These are phyloP conservation scores for Synodontis membranacea DNA, from an alignment of 2,113 vertebrate genomes.

Conservation along the genomic window DNA sequence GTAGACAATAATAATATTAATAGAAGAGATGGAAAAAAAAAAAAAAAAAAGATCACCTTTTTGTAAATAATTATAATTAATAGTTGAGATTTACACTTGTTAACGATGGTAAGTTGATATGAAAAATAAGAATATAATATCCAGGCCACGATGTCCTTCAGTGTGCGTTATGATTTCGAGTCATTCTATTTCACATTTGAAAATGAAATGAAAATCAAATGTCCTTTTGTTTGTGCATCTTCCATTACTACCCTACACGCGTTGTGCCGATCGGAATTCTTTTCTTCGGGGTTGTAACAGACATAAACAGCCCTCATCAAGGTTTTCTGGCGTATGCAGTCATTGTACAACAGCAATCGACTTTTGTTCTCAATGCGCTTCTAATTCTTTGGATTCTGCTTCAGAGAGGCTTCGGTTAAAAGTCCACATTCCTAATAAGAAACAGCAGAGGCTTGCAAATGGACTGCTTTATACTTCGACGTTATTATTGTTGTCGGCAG, in stretches of 20 bases:
- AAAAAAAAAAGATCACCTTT: not conserved
- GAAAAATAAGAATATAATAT: not conserved
- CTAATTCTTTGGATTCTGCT: slow-evolving; percentile 7
- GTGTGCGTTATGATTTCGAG: not conserved
- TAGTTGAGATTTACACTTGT: too few relatives aligned
- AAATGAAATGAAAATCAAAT: not conserved
- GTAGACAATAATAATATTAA: not conserved
- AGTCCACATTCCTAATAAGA: slow-evolving; percentile 25
- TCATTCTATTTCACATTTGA: not conserved
- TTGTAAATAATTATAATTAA: too few relatives aligned
- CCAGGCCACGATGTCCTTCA: not conserved
- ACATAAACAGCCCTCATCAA: slow-evolving; percentile 1
- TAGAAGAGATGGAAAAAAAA: too few relatives aligned
- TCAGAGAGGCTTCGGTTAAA: slow-evolving; percentile 39
- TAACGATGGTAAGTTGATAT: not conserved
- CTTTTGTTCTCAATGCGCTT: slow-evolving; percentile 30
- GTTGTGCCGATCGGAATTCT: not conserved
- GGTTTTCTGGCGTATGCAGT: slow-evolving; percentile 21
- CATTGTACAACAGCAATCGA: slow-evolving; percentile 29
- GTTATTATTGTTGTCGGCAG: slow-evolving; percentile 39
- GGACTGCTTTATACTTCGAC: slow-evolving; percentile 14
- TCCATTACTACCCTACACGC: not conserved
- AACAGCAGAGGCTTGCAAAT: slow-evolving; percentile 35
- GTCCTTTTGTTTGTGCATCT: not conserved
- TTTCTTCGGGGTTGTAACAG: slow-evolving; percentile 15